Conservation (phyloP, 1,140 invertebrate species). For the Berghia stephanieae region DNA sequence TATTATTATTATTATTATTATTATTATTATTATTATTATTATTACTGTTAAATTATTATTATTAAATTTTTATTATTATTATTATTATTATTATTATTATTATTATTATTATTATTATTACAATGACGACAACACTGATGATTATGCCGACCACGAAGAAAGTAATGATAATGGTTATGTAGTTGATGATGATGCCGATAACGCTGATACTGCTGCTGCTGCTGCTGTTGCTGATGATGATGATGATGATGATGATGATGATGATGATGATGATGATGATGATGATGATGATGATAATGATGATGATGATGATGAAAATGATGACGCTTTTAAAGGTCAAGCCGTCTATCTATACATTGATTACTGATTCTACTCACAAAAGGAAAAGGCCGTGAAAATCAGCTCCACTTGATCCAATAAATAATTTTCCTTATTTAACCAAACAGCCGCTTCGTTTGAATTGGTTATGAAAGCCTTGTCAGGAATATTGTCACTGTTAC, state of each 20-base stretch:
- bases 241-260: not conserved
- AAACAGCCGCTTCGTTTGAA: constrained; percentile 1
- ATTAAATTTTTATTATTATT: no score
- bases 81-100: no score
- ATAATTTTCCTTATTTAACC: constrained; percentile 29
- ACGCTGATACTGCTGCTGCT: not conserved
- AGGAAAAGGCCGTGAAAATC: constrained; percentile 37
- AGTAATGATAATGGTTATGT: not conserved
- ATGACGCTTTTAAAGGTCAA: no score
- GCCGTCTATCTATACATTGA: no score
- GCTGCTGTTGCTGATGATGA: no score
- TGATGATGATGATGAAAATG: not conserved
- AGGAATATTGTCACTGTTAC: constrained; percentile 1
- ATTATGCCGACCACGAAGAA: not conserved
- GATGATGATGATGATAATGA: not conserved
- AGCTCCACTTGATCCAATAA: constrained; percentile 39
- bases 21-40: no score
- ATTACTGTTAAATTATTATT: no score
- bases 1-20: no score
- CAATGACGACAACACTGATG: no score
- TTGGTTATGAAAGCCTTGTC: constrained; percentile 26
- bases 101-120: no score
- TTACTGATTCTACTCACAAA: constrained; percentile 34
- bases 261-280: constrained; percentile 1
- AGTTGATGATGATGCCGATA: not conserved